These are phyloP conservation scores for Parauchenoglanis ngamensis DNA, from an alignment of 2,797 vertebrate species.

Conservation along the genomic window DNA sequence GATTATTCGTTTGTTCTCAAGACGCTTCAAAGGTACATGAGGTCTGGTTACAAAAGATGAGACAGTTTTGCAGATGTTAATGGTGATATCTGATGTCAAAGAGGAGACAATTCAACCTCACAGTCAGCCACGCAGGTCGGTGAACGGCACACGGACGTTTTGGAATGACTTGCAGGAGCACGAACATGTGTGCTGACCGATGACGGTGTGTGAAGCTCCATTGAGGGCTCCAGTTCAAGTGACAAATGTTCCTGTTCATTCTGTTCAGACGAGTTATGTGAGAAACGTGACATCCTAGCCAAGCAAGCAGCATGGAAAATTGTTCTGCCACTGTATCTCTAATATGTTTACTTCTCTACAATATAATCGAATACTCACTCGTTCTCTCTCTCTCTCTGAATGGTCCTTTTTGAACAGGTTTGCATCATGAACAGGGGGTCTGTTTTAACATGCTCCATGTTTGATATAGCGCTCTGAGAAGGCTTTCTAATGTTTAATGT, in stretches of 20 bases:
- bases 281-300: conserved; percentile 15
- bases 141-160: not conserved
- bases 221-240: conserved; percentile 34
- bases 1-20: conserved; percentile 23
- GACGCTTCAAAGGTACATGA: conserved; percentile 4
- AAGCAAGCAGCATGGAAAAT: conserved; percentile 11
- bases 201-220: conserved; percentile 34
- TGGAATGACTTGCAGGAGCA: conserved; percentile 22
- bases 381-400: not conserved
- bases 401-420: not conserved
- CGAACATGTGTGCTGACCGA: conserved; percentile 29
- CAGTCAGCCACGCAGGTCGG: conserved; percentile 21
- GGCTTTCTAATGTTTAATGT: not conserved
- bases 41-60: not conserved
- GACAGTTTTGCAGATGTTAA: conserved; percentile 40
- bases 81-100: conserved; percentile 48
- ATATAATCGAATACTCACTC: conserved; percentile 13
- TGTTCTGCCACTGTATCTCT: conserved; percentile 21
- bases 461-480: not conserved
- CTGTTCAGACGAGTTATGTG: conserved; percentile 22
- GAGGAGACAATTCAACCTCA: conserved; percentile 58
- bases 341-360: conserved; percentile 30
- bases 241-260: conserved; percentile 46
- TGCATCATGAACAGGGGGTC: not conserved
- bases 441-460: not conserved